Conservation (phyloP, 2,888 invertebrate genomes). For the Callosobruchus maculatus region DNA sequence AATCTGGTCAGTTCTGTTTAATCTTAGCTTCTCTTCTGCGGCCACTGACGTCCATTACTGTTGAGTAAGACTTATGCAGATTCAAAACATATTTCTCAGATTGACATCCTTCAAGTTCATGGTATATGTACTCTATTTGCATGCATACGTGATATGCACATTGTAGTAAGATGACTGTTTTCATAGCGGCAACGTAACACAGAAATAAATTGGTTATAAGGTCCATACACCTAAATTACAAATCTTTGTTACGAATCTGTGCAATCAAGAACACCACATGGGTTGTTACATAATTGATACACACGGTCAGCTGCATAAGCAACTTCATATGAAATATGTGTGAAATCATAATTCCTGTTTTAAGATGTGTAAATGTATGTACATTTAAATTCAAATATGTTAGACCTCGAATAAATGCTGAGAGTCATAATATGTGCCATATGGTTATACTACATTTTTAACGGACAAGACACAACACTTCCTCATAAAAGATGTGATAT, state of each 20-base stretch:
- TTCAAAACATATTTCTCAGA: no score
- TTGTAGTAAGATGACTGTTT: no score
- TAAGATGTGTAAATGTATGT: background rate
- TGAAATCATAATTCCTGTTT: background rate
- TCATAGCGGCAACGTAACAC: no score
- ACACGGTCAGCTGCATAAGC: background rate
- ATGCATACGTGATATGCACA: no score
- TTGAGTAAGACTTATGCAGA: no score
- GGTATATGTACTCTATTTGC: no score
- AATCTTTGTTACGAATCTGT: background rate
- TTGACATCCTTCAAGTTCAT: no score
- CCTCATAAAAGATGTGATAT: background rate
- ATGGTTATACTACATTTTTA: background rate
- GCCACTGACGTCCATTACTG: no score
- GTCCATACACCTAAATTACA: no score
- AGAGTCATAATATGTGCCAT: background rate
- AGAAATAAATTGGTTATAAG: no score
- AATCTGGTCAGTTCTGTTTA: no score
- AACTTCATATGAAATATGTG: background rate
- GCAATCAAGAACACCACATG: background rate
- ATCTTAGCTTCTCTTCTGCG: no score
- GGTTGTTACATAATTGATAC: background rate
- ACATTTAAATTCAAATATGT: background rate
- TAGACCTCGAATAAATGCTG: background rate
- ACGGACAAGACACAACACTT: background rate